phyloP scores from a whole-genome alignment of 2,113 vertebrate species.

The Boulengeromyrus knoepffleri region DNA sequence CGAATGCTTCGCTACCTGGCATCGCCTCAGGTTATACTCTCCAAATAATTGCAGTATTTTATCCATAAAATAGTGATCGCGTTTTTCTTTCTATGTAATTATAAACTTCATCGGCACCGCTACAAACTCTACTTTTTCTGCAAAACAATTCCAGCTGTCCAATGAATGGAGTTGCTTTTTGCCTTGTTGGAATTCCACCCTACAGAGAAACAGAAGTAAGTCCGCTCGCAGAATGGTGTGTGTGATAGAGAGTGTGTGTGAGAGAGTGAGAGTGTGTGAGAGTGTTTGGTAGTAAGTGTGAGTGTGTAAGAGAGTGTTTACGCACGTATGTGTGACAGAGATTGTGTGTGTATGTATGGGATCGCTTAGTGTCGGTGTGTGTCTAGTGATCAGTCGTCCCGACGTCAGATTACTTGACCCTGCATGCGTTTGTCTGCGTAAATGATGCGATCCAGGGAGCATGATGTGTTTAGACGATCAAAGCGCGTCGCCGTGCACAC shows the following conservation, averaged over 20 bases:
- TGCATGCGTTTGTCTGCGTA: neutral
- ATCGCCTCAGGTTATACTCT: conserved; percentile 22
- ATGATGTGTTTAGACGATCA: neutral
- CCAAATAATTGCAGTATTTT: neutral
- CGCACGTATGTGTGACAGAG: neutral
- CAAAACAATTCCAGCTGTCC: conserved; percentile 57
- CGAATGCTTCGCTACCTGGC: conserved; percentile 17
- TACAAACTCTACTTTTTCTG: conserved; percentile 39
- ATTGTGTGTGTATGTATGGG: neutral
- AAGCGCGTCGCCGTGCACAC: neutral
- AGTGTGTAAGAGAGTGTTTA: neutral
- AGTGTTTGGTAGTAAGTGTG: neutral
- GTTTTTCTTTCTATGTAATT: neutral
- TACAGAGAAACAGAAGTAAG: conserved; percentile 69
- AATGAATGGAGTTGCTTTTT: conserved; percentile 99
- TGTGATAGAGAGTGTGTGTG: neutral
- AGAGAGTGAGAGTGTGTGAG: neutral
- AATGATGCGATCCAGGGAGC: neutral
- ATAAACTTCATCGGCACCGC: conserved; percentile 28
- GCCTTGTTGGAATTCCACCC: conserved; percentile 95
- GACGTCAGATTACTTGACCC: neutral
- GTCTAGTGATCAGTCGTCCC: neutral
- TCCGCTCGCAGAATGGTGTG: conserved; percentile 13
- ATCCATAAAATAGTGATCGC: neutral
- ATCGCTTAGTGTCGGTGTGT: neutral